These are phyloP conservation scores for Torymus texanus DNA, from an alignment of 2,888 invertebrate genomes.

Conservation along the genomic window DNA sequence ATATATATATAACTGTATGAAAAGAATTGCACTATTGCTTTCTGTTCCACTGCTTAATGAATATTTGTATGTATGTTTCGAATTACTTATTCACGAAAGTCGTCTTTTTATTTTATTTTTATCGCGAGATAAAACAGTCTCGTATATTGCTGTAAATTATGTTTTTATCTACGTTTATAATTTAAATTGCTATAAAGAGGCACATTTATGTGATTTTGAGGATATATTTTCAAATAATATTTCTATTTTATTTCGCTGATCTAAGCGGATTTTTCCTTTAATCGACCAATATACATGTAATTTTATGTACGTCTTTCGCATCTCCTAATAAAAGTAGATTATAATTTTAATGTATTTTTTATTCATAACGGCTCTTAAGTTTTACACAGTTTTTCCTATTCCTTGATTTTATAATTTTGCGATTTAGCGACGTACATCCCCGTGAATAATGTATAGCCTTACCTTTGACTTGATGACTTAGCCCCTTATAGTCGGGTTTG, in stretches of 20 bases:
- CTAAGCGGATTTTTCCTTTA: conserved; percentile 16
- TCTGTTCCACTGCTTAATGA: conserved; percentile 44
- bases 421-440: too few relatives aligned
- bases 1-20: conserved; percentile 6
- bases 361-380: not conserved
- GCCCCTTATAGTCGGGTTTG: too few relatives aligned
- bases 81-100: conserved; percentile 23
- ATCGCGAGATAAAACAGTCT: conserved; percentile 16
- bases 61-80: conserved; percentile 27
- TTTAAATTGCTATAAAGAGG: not conserved
- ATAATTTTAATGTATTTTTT: conserved; percentile 44
- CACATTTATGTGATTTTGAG: conserved; percentile 13
- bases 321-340: conserved; percentile 54
- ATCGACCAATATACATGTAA: conserved; percentile 38
- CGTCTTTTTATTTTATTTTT: conserved; percentile 7
- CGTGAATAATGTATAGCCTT: too few relatives aligned
- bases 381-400: not conserved
- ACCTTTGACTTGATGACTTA: too few relatives aligned
- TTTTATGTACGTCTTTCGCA: conserved; percentile 40
- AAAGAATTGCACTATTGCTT: conserved; percentile 42
- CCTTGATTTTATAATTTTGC: not conserved
- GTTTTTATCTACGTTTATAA: conserved; percentile 29
- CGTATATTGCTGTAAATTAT: conserved; percentile 29
- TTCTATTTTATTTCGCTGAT: conserved; percentile 10
- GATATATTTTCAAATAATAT: conserved; percentile 33